Evolutionary conservation across 2,797 vertebrate genomes (phyloP).

Genomic region (Vultur gryphus): DNA sequence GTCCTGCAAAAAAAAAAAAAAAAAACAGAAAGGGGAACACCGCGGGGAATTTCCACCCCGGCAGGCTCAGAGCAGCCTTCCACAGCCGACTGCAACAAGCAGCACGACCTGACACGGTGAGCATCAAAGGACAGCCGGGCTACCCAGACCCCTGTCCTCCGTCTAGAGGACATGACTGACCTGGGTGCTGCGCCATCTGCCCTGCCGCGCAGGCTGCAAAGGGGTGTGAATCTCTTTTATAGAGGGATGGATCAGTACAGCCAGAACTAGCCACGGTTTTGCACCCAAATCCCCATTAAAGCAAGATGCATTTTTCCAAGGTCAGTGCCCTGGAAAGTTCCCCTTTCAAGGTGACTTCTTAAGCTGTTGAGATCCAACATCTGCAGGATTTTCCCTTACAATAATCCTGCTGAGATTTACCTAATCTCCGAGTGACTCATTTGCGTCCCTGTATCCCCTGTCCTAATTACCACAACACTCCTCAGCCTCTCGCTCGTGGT

Average conservation of each 20-base stretch:
- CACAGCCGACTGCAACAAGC: accelerated
- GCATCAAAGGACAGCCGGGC: not conserved
- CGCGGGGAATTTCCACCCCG: accelerated
- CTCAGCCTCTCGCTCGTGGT: not conserved
- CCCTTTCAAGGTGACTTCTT: constrained; percentile 1
- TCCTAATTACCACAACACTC: not conserved
- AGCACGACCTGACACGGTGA: accelerated
- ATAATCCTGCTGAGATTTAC: constrained; percentile 30
- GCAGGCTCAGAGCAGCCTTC: not conserved
- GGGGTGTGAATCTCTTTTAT: not conserved
- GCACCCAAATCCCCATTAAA: not conserved
- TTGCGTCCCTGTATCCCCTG: not conserved
- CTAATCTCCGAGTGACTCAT: constrained; percentile 23
- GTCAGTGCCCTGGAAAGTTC: not conserved
- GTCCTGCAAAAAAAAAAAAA: not conserved
- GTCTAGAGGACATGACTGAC: not conserved
- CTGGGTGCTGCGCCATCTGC: not conserved
- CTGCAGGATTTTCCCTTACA: constrained; percentile 14
- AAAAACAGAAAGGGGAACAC: not conserved
- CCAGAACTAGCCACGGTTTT: not conserved
- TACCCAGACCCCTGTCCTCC: not conserved
- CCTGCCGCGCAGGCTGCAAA: not conserved
- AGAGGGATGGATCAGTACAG: not conserved
- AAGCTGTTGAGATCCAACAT: not conserved
- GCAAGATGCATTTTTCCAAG: not conserved